phyloP scores from a whole-genome alignment of 2,797 vertebrate species.

The Pangasius macronema region DNA sequence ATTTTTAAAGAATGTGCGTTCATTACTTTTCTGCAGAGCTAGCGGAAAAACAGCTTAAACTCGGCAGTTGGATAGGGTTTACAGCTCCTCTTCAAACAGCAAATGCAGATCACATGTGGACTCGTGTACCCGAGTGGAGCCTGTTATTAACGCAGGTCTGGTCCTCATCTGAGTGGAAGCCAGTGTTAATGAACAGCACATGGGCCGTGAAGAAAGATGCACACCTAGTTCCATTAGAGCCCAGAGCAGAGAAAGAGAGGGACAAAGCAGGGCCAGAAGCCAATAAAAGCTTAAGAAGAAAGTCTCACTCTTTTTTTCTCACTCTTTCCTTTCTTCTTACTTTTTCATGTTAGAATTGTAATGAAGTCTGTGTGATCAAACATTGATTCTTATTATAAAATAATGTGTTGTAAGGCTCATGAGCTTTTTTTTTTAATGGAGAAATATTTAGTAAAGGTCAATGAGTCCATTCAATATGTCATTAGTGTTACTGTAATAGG shows the following conservation, averaged over 20 bases:
- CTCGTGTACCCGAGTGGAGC: slow-evolving; percentile 51
- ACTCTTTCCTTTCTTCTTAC: not conserved
- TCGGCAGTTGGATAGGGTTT: slow-evolving; percentile 34
- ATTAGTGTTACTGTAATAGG: not conserved
- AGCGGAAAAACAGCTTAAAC: slow-evolving; percentile 46
- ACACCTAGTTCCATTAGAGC: slow-evolving; percentile 25
- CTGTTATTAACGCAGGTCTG: slow-evolving; percentile 46
- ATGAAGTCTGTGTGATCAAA: not conserved
- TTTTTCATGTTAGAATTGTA: not conserved
- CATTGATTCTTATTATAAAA: not conserved
- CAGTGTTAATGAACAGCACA: slow-evolving; percentile 44
- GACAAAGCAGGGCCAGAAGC: slow-evolving; percentile 6
- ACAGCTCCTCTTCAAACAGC: slow-evolving; percentile 49
- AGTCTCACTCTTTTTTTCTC: not conserved
- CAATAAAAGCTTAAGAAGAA: not conserved
- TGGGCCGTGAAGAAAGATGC: slow-evolving; percentile 18
- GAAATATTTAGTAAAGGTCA: slow-evolving; percentile 3
- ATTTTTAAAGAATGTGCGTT: slow-evolving; percentile 27
- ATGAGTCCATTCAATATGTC: not conserved
- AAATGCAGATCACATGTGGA: slow-evolving; percentile 54
- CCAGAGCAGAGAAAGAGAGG: not conserved
- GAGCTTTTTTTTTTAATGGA: not conserved
- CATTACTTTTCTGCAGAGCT: slow-evolving; percentile 44
- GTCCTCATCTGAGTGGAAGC: slow-evolving; percentile 32
- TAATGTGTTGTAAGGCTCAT: not conserved